phyloP scores from a whole-genome alignment of 2,797 vertebrate species.

The Decapterus maruadsi region DNA sequence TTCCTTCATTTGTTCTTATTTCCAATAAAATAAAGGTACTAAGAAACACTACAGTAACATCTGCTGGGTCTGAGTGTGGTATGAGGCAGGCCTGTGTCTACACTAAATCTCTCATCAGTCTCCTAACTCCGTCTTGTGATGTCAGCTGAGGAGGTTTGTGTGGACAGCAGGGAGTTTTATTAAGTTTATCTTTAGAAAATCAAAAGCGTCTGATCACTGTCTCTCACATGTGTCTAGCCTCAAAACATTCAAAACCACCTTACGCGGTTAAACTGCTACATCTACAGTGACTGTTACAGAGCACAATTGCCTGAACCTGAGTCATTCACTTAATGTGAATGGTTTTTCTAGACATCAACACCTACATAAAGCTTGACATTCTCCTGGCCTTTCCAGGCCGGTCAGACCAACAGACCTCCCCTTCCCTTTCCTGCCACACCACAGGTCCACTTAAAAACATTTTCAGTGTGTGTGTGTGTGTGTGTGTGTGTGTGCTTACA shows the following conservation, averaged over 20 bases:
- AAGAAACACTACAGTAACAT: background rate
- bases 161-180: background rate
- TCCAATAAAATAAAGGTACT: background rate
- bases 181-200: background rate
- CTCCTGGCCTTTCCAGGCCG: constrained; percentile 70
- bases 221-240: background rate
- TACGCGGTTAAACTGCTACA: too few species aligned
- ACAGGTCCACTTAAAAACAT: constrained; percentile 56
- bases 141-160: background rate
- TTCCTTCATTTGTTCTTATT: too few species aligned
- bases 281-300: too few species aligned
- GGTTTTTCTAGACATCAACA: constrained; percentile 48
- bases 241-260: constrained; percentile 7
- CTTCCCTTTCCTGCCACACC: constrained; percentile 77
- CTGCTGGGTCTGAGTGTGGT: too few species aligned
- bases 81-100: background rate
- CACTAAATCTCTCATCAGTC: background rate
- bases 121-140: constrained; percentile 1
- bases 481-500: background rate
- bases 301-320: background rate
- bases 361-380: constrained; percentile 77
- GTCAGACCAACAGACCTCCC: constrained; percentile 66
- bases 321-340: constrained; percentile 8
- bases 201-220: background rate
- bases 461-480: constrained; percentile 1